Evolutionary conservation across 2,888 invertebrate species (phyloP).

Genomic region (Podabrus alpinus): DNA sequence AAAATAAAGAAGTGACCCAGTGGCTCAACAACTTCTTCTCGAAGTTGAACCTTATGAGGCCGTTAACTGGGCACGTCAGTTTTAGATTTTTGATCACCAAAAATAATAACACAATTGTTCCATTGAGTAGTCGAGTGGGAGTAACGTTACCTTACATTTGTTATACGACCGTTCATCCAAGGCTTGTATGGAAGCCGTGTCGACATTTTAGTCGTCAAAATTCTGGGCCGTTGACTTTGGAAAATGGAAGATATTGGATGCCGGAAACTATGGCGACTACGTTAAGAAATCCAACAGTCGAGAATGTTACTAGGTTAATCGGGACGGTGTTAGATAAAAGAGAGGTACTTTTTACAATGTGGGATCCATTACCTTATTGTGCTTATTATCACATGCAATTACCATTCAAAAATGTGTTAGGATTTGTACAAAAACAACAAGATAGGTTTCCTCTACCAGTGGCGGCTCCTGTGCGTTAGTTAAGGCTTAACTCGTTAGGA

Average conservation of each 20-base stretch:
- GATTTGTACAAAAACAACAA: conserved; percentile 59
- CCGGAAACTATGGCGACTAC: conserved; percentile 62
- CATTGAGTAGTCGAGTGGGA: conserved; percentile 75
- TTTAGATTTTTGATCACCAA: conserved; percentile 74
- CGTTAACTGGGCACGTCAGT: conserved; percentile 78
- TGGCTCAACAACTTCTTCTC: conserved; percentile 76
- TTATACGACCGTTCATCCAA: conserved; percentile 70
- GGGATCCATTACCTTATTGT: conserved; percentile 86
- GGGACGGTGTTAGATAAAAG: conserved; percentile 75
- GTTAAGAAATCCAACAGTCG: conserved; percentile 56
- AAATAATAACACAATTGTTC: conserved; percentile 60
- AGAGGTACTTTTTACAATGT: conserved; percentile 79
- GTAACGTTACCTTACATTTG: conserved; percentile 82
- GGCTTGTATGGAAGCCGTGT: conserved; percentile 67
- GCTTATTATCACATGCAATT: conserved; percentile 82
- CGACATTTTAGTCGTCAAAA: conserved; percentile 63
- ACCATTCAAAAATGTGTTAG: conserved; percentile 65
- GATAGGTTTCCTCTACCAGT: conserved; percentile 51
- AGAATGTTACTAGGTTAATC: conserved; percentile 63
- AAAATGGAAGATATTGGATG: conserved; percentile 62
- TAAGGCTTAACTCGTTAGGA: conserved; percentile 39
- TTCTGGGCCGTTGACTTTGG: conserved; percentile 58
- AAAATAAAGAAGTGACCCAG: conserved; percentile 68
- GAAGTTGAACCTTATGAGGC: conserved; percentile 65
- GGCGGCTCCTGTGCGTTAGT: conserved; percentile 51